Evolutionary conservation across 2,888 invertebrate species (phyloP).

Genomic region (Steinernema hermaphroditum): DNA sequence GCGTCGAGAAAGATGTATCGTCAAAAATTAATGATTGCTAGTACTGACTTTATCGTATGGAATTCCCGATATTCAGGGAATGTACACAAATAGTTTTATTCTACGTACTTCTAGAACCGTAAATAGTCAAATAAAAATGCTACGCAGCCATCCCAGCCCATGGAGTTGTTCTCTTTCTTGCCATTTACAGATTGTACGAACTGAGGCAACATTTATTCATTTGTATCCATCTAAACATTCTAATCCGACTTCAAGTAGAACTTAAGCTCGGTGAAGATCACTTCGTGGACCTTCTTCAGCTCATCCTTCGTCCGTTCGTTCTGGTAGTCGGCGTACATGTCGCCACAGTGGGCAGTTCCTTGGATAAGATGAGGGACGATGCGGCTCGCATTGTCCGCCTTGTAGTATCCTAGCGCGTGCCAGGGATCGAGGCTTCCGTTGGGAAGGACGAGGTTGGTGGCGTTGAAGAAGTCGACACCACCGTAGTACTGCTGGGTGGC

Average conservation of each 20-base stretch:
- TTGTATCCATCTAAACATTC: background rate
- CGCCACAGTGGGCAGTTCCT: conserved; percentile 33
- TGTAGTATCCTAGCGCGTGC: conserved; percentile 54
- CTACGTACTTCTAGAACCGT: no score
- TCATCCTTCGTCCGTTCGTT: background rate
- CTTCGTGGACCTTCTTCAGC: conserved; percentile 2
- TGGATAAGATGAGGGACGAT: background rate
- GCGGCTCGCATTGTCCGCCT: conserved; percentile 19
- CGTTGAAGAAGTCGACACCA: conserved; percentile 40
- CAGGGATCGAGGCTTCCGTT: conserved; percentile 62
- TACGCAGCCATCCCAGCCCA: background rate
- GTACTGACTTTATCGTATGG: no score
- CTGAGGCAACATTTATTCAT: background rate
- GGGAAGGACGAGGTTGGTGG: conserved; percentile 53
- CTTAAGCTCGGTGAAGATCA: background rate
- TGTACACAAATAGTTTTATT: no score
- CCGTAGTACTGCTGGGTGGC: conserved; percentile 38
- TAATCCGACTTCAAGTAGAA: background rate
- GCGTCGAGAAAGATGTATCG: no score
- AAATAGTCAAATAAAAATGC: background rate
- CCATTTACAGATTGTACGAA: background rate
- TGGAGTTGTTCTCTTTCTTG: background rate
- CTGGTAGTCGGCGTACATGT: conserved; percentile 33
- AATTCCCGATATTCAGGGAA: no score
- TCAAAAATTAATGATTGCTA: no score